phyloP scores from a whole-genome alignment of 1,140 invertebrate genomes.

The Portunus trituberculatus region DNA sequence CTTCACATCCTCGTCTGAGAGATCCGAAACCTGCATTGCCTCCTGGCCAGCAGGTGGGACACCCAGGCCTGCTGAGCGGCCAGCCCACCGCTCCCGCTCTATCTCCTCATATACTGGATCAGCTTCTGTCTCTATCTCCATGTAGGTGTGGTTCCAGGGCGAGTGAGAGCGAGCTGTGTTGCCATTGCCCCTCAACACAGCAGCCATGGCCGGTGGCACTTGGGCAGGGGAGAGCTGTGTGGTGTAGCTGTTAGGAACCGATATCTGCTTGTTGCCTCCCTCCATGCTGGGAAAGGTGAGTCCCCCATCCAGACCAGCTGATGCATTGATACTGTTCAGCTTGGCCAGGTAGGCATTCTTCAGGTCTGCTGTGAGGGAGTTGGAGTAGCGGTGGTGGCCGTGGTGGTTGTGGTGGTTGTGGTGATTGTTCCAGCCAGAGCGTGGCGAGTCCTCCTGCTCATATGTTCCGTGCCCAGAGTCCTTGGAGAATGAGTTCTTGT shows the following conservation, averaged over 20 bases:
- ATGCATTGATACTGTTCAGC: conserved; percentile 73
- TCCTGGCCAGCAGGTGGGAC: conserved; percentile 64
- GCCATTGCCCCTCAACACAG: conserved; percentile 57
- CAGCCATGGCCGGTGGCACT: conserved; percentile 66
- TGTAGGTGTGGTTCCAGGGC: conserved; percentile 86
- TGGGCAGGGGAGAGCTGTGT: conserved; percentile 63
- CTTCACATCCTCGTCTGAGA: conserved; percentile 89
- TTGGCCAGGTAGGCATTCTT: conserved; percentile 75
- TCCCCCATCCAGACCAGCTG: conserved; percentile 57
- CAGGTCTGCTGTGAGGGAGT: conserved; percentile 74
- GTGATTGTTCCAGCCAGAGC: conserved; percentile 73
- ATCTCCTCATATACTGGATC: conserved; percentile 92
- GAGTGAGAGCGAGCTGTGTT: conserved; percentile 71
- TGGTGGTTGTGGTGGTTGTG: conserved; percentile 67
- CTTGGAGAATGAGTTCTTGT: conserved; percentile 85
- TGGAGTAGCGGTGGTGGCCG: conserved; percentile 74
- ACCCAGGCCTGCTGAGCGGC: conserved; percentile 57
- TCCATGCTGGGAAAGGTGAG: conserved; percentile 70
- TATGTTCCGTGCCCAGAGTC: conserved; percentile 85
- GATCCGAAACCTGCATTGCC: conserved; percentile 85
- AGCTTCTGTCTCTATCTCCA: conserved; percentile 85
- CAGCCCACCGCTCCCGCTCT: conserved; percentile 83
- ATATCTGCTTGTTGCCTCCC: conserved; percentile 53
- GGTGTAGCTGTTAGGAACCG: conserved; percentile 74
- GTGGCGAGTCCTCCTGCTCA: conserved; percentile 85